These are phyloP conservation scores for Euclidia mi DNA, from an alignment of 2,888 invertebrate species.

Conservation along the genomic window DNA sequence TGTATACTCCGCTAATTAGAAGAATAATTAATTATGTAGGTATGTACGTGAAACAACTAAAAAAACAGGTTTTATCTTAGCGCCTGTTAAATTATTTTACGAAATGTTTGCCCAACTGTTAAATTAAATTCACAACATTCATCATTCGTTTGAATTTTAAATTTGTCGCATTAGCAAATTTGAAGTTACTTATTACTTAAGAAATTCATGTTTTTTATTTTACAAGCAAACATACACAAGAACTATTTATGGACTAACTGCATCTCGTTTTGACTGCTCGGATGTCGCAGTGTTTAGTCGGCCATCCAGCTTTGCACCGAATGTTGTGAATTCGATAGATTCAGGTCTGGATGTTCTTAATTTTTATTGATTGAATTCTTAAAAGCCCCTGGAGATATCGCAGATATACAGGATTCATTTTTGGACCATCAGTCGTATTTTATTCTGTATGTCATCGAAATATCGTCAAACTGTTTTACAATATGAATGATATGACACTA, in stretches of 20 bases:
- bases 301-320: too few species aligned
- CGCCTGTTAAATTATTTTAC: slow-evolving; percentile 8
- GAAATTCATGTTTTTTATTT: slow-evolving; percentile 16
- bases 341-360: too few species aligned
- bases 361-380: too few species aligned
- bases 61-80: slow-evolving; percentile 5
- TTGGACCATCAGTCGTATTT: too few species aligned
- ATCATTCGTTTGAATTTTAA: slow-evolving; percentile 14
- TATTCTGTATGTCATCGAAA: too few species aligned
- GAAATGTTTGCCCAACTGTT: slow-evolving; percentile 19
- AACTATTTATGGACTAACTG: background rate
- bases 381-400: too few species aligned
- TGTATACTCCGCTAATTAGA: background rate
- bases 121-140: slow-evolving; percentile 20
- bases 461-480: too few species aligned
- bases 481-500: too few species aligned
- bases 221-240: slow-evolving; percentile 12
- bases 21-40: background rate
- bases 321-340: too few species aligned
- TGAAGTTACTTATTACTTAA: slow-evolving; percentile 18
- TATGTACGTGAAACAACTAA: slow-evolving; percentile 1
- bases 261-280: too few species aligned
- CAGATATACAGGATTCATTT: too few species aligned
- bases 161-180: slow-evolving; percentile 12
- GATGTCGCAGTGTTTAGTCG: slow-evolving; percentile 1